These are phyloP conservation scores for Ploceus nigricollis DNA, from an alignment of 2,113 vertebrate genomes.

Conservation along the genomic window DNA sequence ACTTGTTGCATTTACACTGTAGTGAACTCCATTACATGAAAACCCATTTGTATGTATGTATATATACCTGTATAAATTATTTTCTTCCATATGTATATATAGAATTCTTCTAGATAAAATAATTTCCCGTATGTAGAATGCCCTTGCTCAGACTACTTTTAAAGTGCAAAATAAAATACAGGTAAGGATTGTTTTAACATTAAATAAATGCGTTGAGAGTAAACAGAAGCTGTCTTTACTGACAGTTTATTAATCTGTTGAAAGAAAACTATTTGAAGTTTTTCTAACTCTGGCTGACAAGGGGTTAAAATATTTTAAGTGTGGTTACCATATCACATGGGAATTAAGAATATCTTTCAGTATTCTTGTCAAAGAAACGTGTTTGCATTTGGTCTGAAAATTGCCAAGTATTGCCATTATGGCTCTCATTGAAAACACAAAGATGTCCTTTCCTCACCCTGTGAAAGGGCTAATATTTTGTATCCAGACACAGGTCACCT, in stretches of 20 bases:
- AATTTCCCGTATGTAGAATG: not conserved
- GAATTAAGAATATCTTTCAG: not conserved
- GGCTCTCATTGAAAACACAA: not conserved
- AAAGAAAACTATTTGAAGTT: not conserved
- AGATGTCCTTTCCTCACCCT: not conserved
- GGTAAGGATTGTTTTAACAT: not conserved
- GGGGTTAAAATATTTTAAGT: not conserved
- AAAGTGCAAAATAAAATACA: not conserved
- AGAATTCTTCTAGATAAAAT: not conserved
- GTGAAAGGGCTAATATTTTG: not conserved
- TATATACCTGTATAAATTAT: not conserved
- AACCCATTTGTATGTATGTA: not conserved
- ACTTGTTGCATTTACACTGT: not conserved
- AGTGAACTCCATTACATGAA: not conserved
- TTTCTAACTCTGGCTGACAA: not conserved
- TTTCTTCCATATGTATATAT: not conserved
- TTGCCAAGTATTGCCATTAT: not conserved
- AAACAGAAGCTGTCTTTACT: not conserved
- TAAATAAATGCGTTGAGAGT: not conserved
- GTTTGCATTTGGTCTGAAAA: not conserved
- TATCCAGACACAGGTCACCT: not conserved
- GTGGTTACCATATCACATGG: not conserved
- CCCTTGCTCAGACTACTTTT: not conserved
- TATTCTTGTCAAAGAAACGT: not conserved
- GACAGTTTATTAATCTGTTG: not conserved